These are phyloP conservation scores for Craniophora ligustri DNA, from an alignment of 2,888 invertebrate genomes.

Conservation along the genomic window DNA sequence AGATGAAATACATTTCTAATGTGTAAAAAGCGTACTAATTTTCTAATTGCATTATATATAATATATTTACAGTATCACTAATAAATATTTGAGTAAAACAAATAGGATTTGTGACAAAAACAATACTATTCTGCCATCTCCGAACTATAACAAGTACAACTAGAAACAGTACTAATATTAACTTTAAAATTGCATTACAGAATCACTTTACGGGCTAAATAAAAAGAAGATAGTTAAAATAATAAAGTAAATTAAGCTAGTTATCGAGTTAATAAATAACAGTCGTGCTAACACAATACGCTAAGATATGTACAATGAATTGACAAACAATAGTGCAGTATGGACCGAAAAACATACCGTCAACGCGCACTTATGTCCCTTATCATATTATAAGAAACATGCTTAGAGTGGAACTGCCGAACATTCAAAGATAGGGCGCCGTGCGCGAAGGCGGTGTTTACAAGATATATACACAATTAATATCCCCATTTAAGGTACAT, in stretches of 20 bases:
- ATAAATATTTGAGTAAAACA: constrained; percentile 59
- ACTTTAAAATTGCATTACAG: constrained; percentile 45
- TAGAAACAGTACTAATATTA: constrained; percentile 42
- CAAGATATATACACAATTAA: constrained; percentile 5
- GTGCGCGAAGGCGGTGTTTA: constrained; percentile 18
- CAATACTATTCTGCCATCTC: constrained; percentile 38
- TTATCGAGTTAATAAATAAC: constrained; percentile 55
- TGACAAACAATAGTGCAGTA: constrained; percentile 60
- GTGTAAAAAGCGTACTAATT: constrained; percentile 78
- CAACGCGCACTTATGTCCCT: constrained; percentile 8
- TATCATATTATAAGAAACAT: background rate
- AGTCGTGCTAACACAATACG: constrained; percentile 55
- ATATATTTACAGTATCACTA: constrained; percentile 67
- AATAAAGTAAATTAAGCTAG: constrained; percentile 48
- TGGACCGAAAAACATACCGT: constrained; percentile 50
- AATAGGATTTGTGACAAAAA: constrained; percentile 55
- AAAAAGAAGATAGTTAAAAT: constrained; percentile 24
- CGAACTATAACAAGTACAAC: constrained; percentile 47
- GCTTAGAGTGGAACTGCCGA: background rate
- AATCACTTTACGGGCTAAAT: constrained; percentile 36
- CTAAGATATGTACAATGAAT: constrained; percentile 70
- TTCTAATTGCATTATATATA: constrained; percentile 71
- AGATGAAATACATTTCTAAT: constrained; percentile 69
- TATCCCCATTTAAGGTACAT: constrained; percentile 7
- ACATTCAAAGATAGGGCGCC: background rate